Percentiles rank a stretch among this genome's conserved stretches.
These are phyloP conservation scores for Brassicogethes aeneus DNA, from an alignment of 2,888 invertebrate species.

Conservation along the genomic window DNA sequence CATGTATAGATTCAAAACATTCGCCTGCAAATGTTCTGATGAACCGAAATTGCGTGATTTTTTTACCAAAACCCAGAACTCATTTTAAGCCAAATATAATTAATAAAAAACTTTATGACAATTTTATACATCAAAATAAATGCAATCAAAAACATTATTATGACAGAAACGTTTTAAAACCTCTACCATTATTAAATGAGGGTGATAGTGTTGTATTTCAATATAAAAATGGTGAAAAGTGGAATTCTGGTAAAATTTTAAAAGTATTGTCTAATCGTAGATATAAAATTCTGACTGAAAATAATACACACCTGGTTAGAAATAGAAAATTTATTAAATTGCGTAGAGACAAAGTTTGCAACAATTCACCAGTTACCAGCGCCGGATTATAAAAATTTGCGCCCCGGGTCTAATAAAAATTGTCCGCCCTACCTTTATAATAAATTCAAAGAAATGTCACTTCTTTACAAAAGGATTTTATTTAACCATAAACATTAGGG, in stretches of 20 bases:
- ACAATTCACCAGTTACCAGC: no score
- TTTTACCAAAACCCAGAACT: background rate
- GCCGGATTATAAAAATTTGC: no score
- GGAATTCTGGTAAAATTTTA: background rate
- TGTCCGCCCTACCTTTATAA: no score
- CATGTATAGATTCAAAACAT: background rate
- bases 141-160: background rate
- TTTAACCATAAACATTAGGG: no score
- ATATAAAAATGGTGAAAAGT: background rate
- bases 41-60: background rate
- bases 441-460: no score
- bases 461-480: no score
- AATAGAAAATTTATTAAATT: background rate
- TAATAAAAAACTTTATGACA: background rate
- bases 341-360: background rate
- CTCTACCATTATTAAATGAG: background rate
- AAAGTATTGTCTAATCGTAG: background rate
- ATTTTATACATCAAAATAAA: background rate
- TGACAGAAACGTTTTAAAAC: background rate
- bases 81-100: background rate
- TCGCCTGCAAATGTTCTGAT: background rate
- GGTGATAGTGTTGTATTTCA: background rate
- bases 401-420: no score
- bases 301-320: background rate
- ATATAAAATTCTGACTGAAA: background rate